Conservation (phyloP, 2,797 vertebrate species). For the Thalassophryne amazonica region DNA sequence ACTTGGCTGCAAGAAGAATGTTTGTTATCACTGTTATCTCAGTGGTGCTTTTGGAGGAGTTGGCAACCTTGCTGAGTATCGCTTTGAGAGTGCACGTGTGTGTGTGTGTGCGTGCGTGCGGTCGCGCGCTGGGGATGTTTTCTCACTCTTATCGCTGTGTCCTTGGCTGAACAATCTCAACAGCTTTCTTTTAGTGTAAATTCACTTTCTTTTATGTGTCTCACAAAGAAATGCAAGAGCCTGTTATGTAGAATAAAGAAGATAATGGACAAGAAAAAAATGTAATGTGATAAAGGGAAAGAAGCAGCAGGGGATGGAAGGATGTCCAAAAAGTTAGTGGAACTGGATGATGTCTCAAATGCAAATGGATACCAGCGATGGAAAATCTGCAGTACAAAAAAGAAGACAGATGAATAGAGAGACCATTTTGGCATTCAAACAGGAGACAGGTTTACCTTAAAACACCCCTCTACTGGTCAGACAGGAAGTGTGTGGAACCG, state of each 20-base stretch:
- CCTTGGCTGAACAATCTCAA: constrained; percentile 65
- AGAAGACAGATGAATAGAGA: constrained; percentile 8
- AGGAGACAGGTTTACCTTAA: constrained; percentile 64
- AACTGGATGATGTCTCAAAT: constrained; percentile 1
- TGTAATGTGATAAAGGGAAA: background rate
- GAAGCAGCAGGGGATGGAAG: background rate
- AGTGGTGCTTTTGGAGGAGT: constrained; percentile 70
- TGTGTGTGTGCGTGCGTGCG: background rate
- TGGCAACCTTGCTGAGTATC: constrained; percentile 69
- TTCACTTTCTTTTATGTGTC: constrained; percentile 57
- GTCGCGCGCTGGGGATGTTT: constrained; percentile 63
- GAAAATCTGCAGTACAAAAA: background rate
- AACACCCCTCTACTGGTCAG: constrained; percentile 64
- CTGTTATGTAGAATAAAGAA: no score
- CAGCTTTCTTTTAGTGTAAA: constrained; percentile 53
- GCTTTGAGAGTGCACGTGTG: constrained; percentile 43
- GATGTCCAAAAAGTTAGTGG: background rate
- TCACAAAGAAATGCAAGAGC: constrained; percentile 32
- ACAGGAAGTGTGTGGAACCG: constrained; percentile 67
- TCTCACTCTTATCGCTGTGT: constrained; percentile 65
- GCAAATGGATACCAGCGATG: background rate
- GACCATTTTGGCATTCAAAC: constrained; percentile 21
- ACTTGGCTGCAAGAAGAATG: constrained; percentile 70
- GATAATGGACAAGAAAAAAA: constrained; percentile 3
- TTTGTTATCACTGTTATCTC: constrained; percentile 77